A percentile compares a stretch with the other conserved stretches of the same genome.
Evolutionary conservation across 2,888 invertebrate species (phyloP).

Genomic region (Chymomyza fuscimana): DNA sequence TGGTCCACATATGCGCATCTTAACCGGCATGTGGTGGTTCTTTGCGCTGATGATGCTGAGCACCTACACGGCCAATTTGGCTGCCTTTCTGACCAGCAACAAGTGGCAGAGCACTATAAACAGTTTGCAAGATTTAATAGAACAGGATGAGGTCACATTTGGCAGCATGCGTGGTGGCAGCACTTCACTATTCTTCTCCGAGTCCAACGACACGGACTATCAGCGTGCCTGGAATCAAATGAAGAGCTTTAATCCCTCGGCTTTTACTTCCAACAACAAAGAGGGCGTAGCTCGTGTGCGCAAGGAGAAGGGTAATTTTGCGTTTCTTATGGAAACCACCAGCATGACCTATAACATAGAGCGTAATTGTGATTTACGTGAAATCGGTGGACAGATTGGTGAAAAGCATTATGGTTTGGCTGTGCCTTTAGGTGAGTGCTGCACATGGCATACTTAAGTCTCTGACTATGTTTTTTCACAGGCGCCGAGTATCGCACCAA

Average conservation of each 20-base stretch:
- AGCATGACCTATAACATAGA: constrained; percentile 94
- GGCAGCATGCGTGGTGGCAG: constrained; percentile 94
- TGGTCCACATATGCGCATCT: constrained; percentile 89
- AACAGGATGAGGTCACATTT: constrained; percentile 96
- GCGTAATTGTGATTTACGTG: constrained; percentile 88
- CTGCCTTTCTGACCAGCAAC: constrained; percentile 94
- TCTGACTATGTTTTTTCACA: constrained; percentile 73
- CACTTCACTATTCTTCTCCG: constrained; percentile 93
- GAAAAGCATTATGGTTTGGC: constrained; percentile 97
- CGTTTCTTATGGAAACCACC: constrained; percentile 97
- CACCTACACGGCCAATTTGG: constrained; percentile 95
- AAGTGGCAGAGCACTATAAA: constrained; percentile 94
- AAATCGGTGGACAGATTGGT: constrained; percentile 90
- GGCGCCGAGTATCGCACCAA: constrained; percentile 88
- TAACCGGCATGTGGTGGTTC: constrained; percentile 90
- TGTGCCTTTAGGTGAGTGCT: constrained; percentile 88
- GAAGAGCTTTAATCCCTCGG: constrained; percentile 89
- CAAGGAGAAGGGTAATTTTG: constrained; percentile 88
- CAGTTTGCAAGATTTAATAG: constrained; percentile 93
- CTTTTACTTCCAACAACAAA: constrained; percentile 88
- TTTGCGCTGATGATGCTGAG: constrained; percentile 90
- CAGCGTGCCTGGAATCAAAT: constrained; percentile 94
- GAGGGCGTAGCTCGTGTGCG: constrained; percentile 92
- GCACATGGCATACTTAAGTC: neutral
- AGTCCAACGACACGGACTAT: constrained; percentile 91